Conservation (phyloP, 1,140 invertebrate species). For the Macrotrachela quadricornifera region DNA sequence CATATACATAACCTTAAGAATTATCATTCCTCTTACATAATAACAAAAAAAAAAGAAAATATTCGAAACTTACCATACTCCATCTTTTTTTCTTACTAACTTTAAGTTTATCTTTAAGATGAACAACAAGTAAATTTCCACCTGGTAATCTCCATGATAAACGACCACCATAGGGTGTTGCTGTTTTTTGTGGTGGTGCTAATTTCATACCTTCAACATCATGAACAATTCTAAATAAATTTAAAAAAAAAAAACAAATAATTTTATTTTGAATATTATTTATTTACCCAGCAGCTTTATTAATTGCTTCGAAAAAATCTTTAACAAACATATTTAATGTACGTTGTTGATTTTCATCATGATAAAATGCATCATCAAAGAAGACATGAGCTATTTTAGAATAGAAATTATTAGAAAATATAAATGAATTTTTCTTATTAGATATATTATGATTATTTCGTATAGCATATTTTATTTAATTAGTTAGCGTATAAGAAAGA, state of each 20-base stretch:
- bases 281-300: constrained; percentile 10
- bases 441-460: too few relatives aligned
- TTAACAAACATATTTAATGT: constrained; percentile 4
- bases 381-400: constrained; percentile 10
- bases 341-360: constrained; percentile 58
- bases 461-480: too few relatives aligned
- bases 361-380: constrained; percentile 80
- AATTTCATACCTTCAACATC: constrained; percentile 43
- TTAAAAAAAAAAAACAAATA: too few relatives aligned
- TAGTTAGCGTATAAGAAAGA: too few relatives aligned
- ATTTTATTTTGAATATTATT: too few relatives aligned
- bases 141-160: constrained; percentile 7
- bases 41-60: too few relatives aligned
- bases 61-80: constrained; percentile 1
- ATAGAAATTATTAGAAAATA: too few relatives aligned
- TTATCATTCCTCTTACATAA: too few relatives aligned
- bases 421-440: too few relatives aligned
- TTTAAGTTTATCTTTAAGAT: constrained; percentile 6
- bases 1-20: constrained; percentile 67
- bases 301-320: constrained; percentile 8
- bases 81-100: constrained; percentile 5
- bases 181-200: constrained; percentile 2
- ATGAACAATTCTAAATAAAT: constrained; percentile 43
- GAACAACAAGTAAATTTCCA: constrained; percentile 8
- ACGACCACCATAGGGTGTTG: constrained; percentile 7